Evolutionary conservation across 1,140 invertebrate genomes (phyloP), one percentile per base, ranked within the genome.

Genomic region (Drosophila rhopaloa): DNA sequence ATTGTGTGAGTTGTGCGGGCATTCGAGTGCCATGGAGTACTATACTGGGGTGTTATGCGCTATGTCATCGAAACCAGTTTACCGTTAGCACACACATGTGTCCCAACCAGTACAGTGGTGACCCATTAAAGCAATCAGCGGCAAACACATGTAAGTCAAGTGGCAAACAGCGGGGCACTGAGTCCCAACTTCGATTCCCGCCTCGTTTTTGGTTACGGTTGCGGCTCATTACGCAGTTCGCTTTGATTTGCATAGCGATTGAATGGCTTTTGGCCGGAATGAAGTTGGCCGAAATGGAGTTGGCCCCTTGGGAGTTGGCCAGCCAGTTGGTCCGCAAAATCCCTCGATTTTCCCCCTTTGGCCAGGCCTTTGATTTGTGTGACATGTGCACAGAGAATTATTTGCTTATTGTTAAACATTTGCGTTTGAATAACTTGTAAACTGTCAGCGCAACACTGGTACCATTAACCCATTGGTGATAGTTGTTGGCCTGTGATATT

Each of bases 341-440:
- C 50, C 50, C 50, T 37, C 50, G 14, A 6, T 9, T 43, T 16
- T 43, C 38, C 32, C 43, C 54, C 35, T 43, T 55, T 10, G 24
- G 29, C 53, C 14, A 32, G 60, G 35, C 58, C 56, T 61, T 67
- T 65, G 73, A 77, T 75, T 73, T 82, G 76, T 78, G 53, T 86
- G 82, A 81, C 82, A 86, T 86, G 82, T 79, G 82, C 48, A 53
- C 47, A 43, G 59, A 88, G 78, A 86, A 83, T 82, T 86, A 86
- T 88, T 81, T 86, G 83, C 79, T 82, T 88, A 88, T 88, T 88
- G 83, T 86, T 86, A 47, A 82, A 67, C 74, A 85, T 85, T 77
- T 40, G 66, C 46, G 37, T 82, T 75, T 71, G 63, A 67, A 75
- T 75, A 76, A 66, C 73, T 76, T 76, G 74, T 76, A 76, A 76